A percentile compares a stretch with the other conserved stretches of the same genome.
Conservation (phyloP, 1,140 invertebrate genomes). For the Pogonomyrmex californicus region DNA sequence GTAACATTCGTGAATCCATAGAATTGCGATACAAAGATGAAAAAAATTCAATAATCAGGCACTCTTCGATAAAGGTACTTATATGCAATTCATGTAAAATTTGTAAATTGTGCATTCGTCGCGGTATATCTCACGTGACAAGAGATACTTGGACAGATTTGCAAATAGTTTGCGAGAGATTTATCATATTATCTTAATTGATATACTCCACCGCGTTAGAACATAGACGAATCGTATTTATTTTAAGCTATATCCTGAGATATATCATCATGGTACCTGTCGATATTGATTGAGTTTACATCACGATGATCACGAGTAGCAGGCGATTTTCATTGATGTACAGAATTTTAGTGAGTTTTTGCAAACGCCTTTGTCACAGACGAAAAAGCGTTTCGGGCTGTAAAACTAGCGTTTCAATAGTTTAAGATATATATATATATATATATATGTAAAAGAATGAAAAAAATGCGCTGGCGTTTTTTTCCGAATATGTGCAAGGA, state of each 20-base stretch:
- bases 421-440: constrained; percentile 19
- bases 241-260: constrained; percentile 57
- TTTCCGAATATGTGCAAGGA: constrained; percentile 25
- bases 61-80: neutral
- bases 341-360: constrained; percentile 54
- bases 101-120: constrained; percentile 48
- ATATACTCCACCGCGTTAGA: constrained; percentile 26
- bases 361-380: constrained; percentile 3
- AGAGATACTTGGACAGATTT: constrained; percentile 28
- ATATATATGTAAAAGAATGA: constrained; percentile 8
- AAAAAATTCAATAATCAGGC: neutral
- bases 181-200: constrained; percentile 31
- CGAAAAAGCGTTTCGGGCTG: constrained; percentile 20
- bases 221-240: constrained; percentile 51
- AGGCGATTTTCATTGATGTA: constrained; percentile 51
- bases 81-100: constrained; percentile 45
- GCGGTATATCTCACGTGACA: neutral
- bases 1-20: neutral
- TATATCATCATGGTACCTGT: constrained; percentile 64
- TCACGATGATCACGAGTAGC: constrained; percentile 42
- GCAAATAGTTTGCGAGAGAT: constrained; percentile 33
- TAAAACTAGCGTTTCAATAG: constrained; percentile 43
- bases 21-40: neutral
- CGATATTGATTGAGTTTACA: constrained; percentile 50
- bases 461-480: constrained; percentile 14